Base-by-base conservation (phyloP, 2,797 vertebrate genomes). In the Loriculus beryllinus region DNA sequence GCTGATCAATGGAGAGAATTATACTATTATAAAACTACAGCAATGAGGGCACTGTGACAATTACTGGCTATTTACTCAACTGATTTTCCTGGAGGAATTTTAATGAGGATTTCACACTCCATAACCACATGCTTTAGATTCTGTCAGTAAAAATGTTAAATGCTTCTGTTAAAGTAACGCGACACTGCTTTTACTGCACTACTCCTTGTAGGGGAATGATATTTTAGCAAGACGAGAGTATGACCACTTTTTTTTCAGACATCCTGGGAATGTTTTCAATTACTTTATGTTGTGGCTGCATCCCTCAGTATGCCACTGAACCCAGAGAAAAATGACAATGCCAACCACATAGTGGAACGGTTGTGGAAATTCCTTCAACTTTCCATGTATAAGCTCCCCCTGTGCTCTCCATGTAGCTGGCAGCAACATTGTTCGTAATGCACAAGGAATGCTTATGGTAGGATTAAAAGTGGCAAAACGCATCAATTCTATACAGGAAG, bases 31-130 rank as follows among this genome's bases (percentile, higher is more conserved):
- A 83, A 85, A 96, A 92, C 67, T 60, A 74, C 28, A 74, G 82
- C 68, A 82, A 71, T 52, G n/a, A 51, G 84, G 20, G 31, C 69
- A 84, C 75, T 86, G 85, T 26, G 71, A 95, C 72, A 94, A 92
- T 92, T 86, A 51, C 75, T 92, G 79, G 47, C 45, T 96, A 88
- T 78, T 87, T 88, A 86, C 94, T 96, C 92, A 89, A 74, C 62
- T 95, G 90, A 93, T 95, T 93, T 96, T 96, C 75, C 76, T 81
- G 15, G 14, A 95, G 70, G 70, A 97, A 96, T 97, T 96, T 97
- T 97, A 96, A 97, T 95, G 93, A 95, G 88, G 85, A 96, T 97
- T 97, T 97, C 93, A 97, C 96, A 97, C 94, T 95, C 92, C 64
- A 91, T 96, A 97, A 97, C 91, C 93, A 92, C 88, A 96, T 72